Evolutionary conservation across 2,113 vertebrate species (phyloP), one percentile per base, ranked within the genome.

Genomic region (Pristiophorus japonicus): DNA sequence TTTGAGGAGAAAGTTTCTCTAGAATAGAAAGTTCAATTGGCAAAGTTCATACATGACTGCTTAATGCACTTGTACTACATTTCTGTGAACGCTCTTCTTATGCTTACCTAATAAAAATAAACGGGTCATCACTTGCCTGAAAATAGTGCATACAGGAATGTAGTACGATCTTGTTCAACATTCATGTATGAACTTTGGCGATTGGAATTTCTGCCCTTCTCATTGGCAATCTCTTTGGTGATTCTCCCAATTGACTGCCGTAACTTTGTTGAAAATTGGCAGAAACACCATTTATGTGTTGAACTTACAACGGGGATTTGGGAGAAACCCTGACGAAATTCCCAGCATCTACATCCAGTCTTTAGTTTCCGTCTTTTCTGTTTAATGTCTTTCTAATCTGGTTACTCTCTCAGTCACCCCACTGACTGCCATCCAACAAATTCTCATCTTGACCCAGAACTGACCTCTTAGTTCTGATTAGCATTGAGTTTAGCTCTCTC

Each of bases 401-500:
- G 45, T 87, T 27, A 24, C 8, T 47, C 20, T 47, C 84, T 47
- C 4, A 34, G 51, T 91, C 55, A 91, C 30, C 55, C 51, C 85
- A 51, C 45, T 27, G 47, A 91, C 55, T 62, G 34, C 18, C 87
- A 62, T 55, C 51, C 14, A 59, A 62, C 55, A 62, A n/a, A 81
- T 30, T 91, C 55, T 59, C 51, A 62, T 62, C 55, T 1, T 91
- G 87, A 91, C 87, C 87, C 34, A 91, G 55, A 59, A 34, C 30
- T 91, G 51, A 91, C 51, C 87, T 91, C 55, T n/a, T 88, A 27
- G 45, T 91, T 59, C 87, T 91, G 55, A 59, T 91, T 91, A 62
- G 34, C 55, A 91, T 45, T 81, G 38, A 62, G 30, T 62, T 62
- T 30, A 91, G 73, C 55, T 62, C 55, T 88, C 85, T 62, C 87